phyloP scores from a whole-genome alignment of 2,888 invertebrate species.

The Steromphala cineraria region DNA sequence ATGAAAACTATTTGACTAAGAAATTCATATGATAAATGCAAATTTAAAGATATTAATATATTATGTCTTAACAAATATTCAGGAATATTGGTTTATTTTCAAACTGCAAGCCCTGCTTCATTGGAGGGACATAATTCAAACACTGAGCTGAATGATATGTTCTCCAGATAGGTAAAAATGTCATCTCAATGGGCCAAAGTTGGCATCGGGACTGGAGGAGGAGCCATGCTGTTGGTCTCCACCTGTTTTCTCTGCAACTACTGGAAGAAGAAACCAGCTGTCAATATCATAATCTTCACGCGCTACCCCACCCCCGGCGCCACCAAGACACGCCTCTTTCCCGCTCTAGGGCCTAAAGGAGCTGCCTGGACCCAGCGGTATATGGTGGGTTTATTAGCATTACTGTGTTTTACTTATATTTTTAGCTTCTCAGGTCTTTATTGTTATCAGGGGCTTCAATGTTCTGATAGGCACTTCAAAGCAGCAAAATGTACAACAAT shows the following conservation, averaged over 20 bases:
- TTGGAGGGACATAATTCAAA: too few species aligned
- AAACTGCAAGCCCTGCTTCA: too few species aligned
- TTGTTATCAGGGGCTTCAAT: too few species aligned
- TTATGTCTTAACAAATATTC: too few species aligned
- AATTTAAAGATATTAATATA: too few species aligned
- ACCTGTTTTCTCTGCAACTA: neutral
- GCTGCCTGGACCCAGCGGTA: slow-evolving; percentile 49
- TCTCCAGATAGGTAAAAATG: neutral
- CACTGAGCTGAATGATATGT: neutral
- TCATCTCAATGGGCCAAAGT: neutral
- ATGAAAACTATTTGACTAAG: too few species aligned
- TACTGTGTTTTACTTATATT: too few species aligned
- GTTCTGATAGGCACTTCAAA: too few species aligned
- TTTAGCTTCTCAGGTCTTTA: too few species aligned
- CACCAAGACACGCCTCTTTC: slow-evolving; percentile 56
- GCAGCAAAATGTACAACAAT: too few species aligned
- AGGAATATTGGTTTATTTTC: too few species aligned
- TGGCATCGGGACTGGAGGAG: neutral
- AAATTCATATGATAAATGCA: too few species aligned
- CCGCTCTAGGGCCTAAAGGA: slow-evolving; percentile 42
- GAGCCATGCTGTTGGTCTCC: neutral
- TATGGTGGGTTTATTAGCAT: slow-evolving; percentile 40
- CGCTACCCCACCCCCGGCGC: slow-evolving; percentile 54
- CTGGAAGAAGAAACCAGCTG: neutral
- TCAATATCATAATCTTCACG: slow-evolving; percentile 47